Conservation (phyloP, 2,797 vertebrate species). For the Argentina silus region DNA sequence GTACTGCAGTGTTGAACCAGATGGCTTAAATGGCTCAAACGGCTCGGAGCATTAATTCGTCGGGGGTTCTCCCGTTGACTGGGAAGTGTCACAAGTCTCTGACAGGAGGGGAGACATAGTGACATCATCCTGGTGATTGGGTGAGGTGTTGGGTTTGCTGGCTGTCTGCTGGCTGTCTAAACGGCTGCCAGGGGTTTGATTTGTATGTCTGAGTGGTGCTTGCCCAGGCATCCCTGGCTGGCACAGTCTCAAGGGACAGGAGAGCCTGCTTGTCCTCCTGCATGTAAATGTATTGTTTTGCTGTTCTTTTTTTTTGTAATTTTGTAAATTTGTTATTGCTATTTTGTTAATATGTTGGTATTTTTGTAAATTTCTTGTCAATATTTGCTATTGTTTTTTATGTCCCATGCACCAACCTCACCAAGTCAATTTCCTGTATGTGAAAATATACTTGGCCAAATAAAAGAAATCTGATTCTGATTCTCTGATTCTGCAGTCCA, state of each 20-base stretch:
- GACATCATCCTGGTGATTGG: conserved; percentile 61
- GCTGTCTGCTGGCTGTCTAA: conserved; percentile 45
- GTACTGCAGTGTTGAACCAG: background rate
- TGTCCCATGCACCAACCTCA: no score
- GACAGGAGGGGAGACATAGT: conserved; percentile 45
- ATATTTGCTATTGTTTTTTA: no score
- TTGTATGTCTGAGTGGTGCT: conserved; percentile 44
- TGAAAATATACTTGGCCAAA: no score
- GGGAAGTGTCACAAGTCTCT: conserved; percentile 44
- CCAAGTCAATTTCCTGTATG: no score
- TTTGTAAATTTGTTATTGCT: no score
- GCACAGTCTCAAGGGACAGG: conserved; percentile 24
- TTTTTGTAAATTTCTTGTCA: no score
- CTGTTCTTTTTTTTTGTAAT: no score
- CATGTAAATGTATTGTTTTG: no score
- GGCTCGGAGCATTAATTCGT: background rate
- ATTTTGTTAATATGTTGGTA: no score
- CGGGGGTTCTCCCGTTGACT: conserved; percentile 32
- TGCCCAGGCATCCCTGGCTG: conserved; percentile 36
- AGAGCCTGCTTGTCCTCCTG: background rate
- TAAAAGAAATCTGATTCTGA: no score
- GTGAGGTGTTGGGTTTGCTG: conserved; percentile 34
- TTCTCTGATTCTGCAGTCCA: no score
- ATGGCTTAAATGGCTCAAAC: conserved; percentile 6
- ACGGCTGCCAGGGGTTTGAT: conserved; percentile 13